These are phyloP conservation scores for Cynodonichthys magdalenae DNA, from an alignment of 2,797 vertebrate species.

Conservation along the genomic window DNA sequence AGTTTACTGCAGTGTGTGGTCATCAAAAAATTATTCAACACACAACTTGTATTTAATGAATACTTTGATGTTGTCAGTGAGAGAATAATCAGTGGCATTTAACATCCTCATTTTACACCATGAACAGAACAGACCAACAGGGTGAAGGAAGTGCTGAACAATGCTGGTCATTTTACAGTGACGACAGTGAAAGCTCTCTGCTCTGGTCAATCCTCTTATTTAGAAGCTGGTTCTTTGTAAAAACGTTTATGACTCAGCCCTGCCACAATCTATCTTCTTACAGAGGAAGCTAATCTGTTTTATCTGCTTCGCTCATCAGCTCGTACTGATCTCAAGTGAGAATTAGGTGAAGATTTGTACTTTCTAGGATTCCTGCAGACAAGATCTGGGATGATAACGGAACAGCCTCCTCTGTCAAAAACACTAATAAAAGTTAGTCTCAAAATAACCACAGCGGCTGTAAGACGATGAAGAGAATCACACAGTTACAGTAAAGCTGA, in stretches of 20 bases:
- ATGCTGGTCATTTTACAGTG: conserved; percentile 16
- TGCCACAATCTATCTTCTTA: conserved; percentile 30
- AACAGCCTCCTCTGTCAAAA: conserved; percentile 44
- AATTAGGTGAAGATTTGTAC: conserved; percentile 28
- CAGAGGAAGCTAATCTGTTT: conserved; percentile 3
- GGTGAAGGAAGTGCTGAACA: conserved; percentile 33
- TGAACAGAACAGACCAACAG: conserved; percentile 43
- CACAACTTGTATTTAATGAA: conserved; percentile 36
- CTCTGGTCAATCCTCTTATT: conserved; percentile 4
- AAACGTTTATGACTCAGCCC: background rate
- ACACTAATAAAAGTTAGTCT: conserved; percentile 31
- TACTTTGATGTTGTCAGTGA: conserved; percentile 55
- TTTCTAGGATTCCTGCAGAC: conserved; percentile 24
- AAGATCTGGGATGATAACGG: conserved; percentile 38
- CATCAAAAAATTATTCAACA: conserved; percentile 43
- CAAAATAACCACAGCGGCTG: background rate
- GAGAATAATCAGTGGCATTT: conserved; percentile 60
- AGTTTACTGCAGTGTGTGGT: conserved; percentile 49
- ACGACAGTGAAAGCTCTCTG: conserved; percentile 17
- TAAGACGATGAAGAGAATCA: conserved; percentile 14
- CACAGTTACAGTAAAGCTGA: conserved; percentile 22
- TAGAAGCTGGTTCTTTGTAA: conserved; percentile 13
- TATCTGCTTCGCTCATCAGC: conserved; percentile 9
- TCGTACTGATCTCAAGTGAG: conserved; percentile 17
- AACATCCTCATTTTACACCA: conserved; percentile 54